phyloP scores from a whole-genome alignment of 2,888 invertebrate species.

The Philaethria dido region DNA sequence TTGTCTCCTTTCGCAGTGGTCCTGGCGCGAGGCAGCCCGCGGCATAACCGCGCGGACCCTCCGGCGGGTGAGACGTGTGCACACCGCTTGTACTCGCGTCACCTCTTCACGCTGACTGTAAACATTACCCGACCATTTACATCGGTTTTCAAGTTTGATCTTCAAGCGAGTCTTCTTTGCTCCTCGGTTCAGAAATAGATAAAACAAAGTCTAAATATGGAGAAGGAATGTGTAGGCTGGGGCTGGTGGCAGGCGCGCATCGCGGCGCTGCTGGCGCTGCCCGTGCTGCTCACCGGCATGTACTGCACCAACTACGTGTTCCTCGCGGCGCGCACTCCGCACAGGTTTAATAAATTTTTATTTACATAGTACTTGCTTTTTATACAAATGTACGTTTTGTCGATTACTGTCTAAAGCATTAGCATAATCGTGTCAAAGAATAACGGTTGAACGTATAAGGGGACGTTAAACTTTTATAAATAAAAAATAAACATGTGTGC shows the following conservation, averaged over 20 bases:
- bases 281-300: slow-evolving; percentile 72
- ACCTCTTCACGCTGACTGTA: background rate
- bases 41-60: slow-evolving; percentile 49
- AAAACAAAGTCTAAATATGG: slow-evolving; percentile 40
- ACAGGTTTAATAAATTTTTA: slow-evolving; percentile 60
- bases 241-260: slow-evolving; percentile 74
- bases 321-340: slow-evolving; percentile 68
- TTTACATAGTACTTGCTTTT: background rate
- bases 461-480: background rate
- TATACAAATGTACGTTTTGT: background rate
- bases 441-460: background rate
- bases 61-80: slow-evolving; percentile 48
- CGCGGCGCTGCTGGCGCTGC: slow-evolving; percentile 74
- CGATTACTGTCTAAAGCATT: background rate
- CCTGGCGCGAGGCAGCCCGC: slow-evolving; percentile 33
- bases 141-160: background rate
- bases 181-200: background rate
- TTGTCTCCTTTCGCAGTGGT: slow-evolving; percentile 44
- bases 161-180: too few relatives aligned
- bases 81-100: background rate
- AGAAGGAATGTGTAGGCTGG: slow-evolving; percentile 66
- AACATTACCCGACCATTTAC: background rate
- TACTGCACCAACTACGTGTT: slow-evolving; percentile 79
- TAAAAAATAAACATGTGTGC: too few relatives aligned
- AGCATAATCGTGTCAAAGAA: background rate